A percentile compares a stretch with the other conserved stretches of the same genome.
phyloP scores from a whole-genome alignment of 2,797 vertebrate species.

The Sebastes melanostomus region DNA sequence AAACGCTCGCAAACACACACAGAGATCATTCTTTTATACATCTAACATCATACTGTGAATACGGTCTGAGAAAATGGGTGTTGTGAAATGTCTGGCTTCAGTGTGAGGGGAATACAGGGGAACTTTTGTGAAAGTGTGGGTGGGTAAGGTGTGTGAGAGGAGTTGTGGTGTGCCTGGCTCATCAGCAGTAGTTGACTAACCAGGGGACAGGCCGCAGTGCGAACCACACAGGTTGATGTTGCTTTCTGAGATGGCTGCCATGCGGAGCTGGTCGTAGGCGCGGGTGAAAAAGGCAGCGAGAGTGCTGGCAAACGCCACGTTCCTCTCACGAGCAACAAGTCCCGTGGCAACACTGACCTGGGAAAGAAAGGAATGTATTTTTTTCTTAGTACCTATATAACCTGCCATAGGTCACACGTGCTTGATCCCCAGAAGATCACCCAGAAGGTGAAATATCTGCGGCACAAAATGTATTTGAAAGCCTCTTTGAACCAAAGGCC shows the following conservation, averaged over 20 bases:
- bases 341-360: conserved; percentile 94
- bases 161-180: background rate
- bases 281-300: conserved; percentile 93
- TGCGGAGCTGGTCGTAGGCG: conserved; percentile 94
- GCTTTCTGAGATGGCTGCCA: conserved; percentile 96
- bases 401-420: background rate
- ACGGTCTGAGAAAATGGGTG: background rate
- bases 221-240: conserved; percentile 96
- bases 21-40: background rate
- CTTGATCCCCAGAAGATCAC: conserved; percentile 8
- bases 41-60: conserved; percentile 11
- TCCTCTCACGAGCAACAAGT: conserved; percentile 89
- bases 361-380: background rate
- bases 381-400: background rate
- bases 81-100: conserved; percentile 24
- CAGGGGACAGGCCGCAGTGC: conserved; percentile 94
- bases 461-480: conserved; percentile 17
- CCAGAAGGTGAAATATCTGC: conserved; percentile 25
- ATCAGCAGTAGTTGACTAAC: conserved; percentile 75
- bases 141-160: conserved; percentile 14
- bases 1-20: conserved; percentile 14
- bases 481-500: conserved; percentile 42
- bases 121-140: background rate
- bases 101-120: conserved; percentile 24
- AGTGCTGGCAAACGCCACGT: conserved; percentile 91